These are phyloP conservation scores for Dicyrtoma fusca DNA, from an alignment of 2,888 invertebrate species.

Conservation along the genomic window DNA sequence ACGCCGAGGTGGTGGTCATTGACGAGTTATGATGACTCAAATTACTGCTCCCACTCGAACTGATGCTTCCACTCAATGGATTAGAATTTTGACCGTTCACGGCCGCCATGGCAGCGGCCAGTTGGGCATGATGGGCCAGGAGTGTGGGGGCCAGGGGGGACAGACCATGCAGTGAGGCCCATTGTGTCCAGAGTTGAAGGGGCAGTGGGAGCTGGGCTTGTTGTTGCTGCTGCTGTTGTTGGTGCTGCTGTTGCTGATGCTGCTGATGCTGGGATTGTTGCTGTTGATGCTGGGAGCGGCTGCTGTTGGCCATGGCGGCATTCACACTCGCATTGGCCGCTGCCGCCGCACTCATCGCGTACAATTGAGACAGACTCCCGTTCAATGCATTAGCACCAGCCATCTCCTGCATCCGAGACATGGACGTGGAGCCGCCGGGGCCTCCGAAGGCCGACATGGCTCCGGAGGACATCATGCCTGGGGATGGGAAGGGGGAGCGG, in stretches of 20 bases:
- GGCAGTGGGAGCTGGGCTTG: constrained; percentile 57
- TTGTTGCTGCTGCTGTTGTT: constrained; percentile 31
- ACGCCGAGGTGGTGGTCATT: constrained; percentile 28
- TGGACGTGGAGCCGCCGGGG: constrained; percentile 59
- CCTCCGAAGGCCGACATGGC: constrained; percentile 51
- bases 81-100: constrained; percentile 43
- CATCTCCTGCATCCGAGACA: constrained; percentile 57
- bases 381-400: constrained; percentile 60
- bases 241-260: constrained; percentile 38
- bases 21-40: constrained; percentile 34
- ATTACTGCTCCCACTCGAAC: constrained; percentile 46
- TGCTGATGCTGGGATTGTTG: constrained; percentile 39
- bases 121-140: constrained; percentile 67
- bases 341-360: constrained; percentile 56
- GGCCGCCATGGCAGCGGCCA: constrained; percentile 63
- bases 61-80: constrained; percentile 45
- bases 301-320: constrained; percentile 44
- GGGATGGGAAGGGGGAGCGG: constrained; percentile 51
- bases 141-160: constrained; percentile 65
- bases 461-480: constrained; percentile 49
- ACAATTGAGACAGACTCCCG: constrained; percentile 55
- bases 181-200: constrained; percentile 70
- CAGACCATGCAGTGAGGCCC: constrained; percentile 66
- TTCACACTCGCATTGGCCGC: constrained; percentile 42
- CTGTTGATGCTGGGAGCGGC: constrained; percentile 40